A percentile compares a stretch with the other conserved stretches of the same genome.
These are phyloP conservation scores for Orthosia cruda DNA, from an alignment of 2,888 invertebrate species.

Conservation along the genomic window DNA sequence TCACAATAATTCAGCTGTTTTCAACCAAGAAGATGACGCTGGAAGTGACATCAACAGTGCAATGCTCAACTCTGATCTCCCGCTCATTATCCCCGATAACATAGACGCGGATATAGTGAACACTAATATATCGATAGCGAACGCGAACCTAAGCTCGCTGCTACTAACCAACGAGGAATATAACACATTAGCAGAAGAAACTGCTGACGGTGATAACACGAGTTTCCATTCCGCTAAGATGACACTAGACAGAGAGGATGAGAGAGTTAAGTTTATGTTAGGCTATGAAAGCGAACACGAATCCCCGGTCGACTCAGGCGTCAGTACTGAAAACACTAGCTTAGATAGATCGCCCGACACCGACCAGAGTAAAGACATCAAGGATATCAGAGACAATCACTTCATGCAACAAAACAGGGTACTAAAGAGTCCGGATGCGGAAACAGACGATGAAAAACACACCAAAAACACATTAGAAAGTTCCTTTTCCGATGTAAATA, in stretches of 20 bases:
- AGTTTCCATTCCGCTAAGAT: slow-evolving; percentile 86
- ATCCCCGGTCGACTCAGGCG: slow-evolving; percentile 93
- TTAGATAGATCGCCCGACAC: slow-evolving; percentile 93
- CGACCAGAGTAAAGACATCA: slow-evolving; percentile 86
- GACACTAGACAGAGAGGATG: slow-evolving; percentile 79
- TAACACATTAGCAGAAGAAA: slow-evolving; percentile 79
- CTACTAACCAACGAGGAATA: slow-evolving; percentile 90
- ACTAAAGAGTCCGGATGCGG: slow-evolving; percentile 80
- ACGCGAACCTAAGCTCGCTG: slow-evolving; percentile 92
- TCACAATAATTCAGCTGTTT: slow-evolving; percentile 88
- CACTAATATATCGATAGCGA: slow-evolving; percentile 92
- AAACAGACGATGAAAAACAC: slow-evolving; percentile 70
- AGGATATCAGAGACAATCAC: slow-evolving; percentile 75
- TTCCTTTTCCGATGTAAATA: slow-evolving; percentile 82
- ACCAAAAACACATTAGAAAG: slow-evolving; percentile 79
- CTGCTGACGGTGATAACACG: slow-evolving; percentile 76
- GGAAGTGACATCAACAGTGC: slow-evolving; percentile 75
- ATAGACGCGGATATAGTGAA: slow-evolving; percentile 86
- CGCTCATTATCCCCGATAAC: slow-evolving; percentile 86
- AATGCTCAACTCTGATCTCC: slow-evolving; percentile 81
- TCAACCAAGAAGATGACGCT: slow-evolving; percentile 85
- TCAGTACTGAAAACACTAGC: slow-evolving; percentile 95
- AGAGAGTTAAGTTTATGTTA: slow-evolving; percentile 88
- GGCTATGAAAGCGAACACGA: slow-evolving; percentile 90
- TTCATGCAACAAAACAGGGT: slow-evolving; percentile 89